Base-by-base conservation (phyloP, 2,113 vertebrate species). In the Ploceus nigricollis region DNA sequence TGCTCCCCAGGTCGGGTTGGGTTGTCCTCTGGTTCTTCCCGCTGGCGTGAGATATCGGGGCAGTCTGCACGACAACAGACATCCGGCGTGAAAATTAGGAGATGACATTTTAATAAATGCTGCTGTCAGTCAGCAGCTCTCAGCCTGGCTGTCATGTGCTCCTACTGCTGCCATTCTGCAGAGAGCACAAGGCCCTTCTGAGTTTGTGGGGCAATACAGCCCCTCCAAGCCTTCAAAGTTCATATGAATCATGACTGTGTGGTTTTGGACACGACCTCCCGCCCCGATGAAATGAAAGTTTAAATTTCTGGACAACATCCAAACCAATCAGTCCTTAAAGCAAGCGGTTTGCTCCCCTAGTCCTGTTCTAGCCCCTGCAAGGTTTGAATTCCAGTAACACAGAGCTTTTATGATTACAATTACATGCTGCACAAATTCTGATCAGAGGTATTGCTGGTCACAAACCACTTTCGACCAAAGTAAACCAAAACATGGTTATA, bases 101-200 rank as follows among this genome's bases (percentile, higher is more conserved):
- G 87, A 91, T 96, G 96, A 77, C 94, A 95, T 96, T 93, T 93
- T 97, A 97, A 96, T 97, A 80, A 93, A 93, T 92, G 71, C 83
- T 65, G 84, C 88, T 94, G 88, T 93, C 94, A 97, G 51, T 91
- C 87, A 86, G 21, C 65, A 23, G 44, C 65, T 71, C 20, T 17
- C 76, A 89, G 87, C 47, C 53, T 33, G 75, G 50, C 66, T 75
- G 68, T 85, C 16, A 14, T 54, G 79, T 8, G 17, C 45, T 70
- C 77, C 61, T 72, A 42, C 44, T 22, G 5, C 89, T 90, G 94
- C 91, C 45, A 20, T 61, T 70, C 87, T 60, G 83, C 70, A n/a
- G 51, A 81, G 83, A 84, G 93, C 96, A 96, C 75, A 90, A 89
- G 79, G 82, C 80, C 58, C 25, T 22, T 75, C 45, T 31, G 37